Percentiles rank a stretch among this genome's conserved stretches.
phyloP scores from a whole-genome alignment of 1,140 invertebrate species.

The Mercenaria mercenaria region DNA sequence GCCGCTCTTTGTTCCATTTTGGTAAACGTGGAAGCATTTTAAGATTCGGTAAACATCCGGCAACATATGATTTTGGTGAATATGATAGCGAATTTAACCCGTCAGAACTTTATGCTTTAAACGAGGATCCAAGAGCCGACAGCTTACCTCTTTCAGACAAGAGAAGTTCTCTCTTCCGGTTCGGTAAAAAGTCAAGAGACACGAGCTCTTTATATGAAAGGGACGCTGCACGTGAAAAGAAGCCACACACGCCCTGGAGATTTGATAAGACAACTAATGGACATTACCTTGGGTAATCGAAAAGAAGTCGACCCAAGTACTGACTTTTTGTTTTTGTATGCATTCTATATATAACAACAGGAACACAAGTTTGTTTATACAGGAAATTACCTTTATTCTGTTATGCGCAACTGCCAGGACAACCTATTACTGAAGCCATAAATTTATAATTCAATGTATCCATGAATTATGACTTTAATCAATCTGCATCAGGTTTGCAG shows the following conservation, averaged over 20 bases:
- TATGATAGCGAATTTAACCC: conserved; percentile 24
- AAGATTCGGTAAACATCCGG: conserved; percentile 63
- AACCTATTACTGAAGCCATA: too few species aligned
- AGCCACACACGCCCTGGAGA: conserved; percentile 58
- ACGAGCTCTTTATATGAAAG: conserved; percentile 11
- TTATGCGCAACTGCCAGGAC: too few species aligned
- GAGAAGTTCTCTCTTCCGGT: conserved; percentile 60
- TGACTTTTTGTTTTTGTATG: too few species aligned
- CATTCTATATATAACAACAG: too few species aligned
- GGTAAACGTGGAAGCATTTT: conserved; percentile 69
- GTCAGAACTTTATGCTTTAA: conserved; percentile 1
- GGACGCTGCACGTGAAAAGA: conserved; percentile 29
- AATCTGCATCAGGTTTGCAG: too few species aligned
- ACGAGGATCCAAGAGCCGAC: conserved; percentile 3
- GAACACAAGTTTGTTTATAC: too few species aligned
- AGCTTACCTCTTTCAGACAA: conserved; percentile 41
- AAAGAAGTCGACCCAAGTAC: too few species aligned
- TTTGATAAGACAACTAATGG: too few species aligned
- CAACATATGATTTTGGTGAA: neutral
- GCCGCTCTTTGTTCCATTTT: conserved; percentile 63
- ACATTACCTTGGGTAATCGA: too few species aligned
- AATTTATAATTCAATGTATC: too few species aligned
- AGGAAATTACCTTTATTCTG: too few species aligned
- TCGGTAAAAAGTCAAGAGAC: conserved; percentile 54
- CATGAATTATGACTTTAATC: too few species aligned